Evolutionary conservation across 2,888 invertebrate genomes (phyloP).

Genomic region (Harmothoe impar): DNA sequence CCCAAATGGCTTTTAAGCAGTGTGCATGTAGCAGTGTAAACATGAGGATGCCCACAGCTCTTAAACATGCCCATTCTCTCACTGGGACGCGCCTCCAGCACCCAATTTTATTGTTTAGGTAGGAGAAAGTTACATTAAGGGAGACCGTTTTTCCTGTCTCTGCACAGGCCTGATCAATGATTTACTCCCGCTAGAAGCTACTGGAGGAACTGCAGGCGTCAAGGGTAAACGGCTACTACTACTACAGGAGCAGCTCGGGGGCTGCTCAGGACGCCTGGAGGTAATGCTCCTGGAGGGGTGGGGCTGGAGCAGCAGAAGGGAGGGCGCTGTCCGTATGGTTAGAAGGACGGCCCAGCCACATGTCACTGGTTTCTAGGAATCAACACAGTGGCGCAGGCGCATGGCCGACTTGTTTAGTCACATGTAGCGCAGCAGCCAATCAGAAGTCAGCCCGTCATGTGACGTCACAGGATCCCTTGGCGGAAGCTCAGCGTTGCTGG

Average conservation of each 20-base stretch:
- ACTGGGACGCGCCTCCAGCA: neutral
- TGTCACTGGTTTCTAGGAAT: constrained; percentile 33
- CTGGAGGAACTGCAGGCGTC: constrained; percentile 29
- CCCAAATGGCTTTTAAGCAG: neutral
- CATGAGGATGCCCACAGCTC: neutral
- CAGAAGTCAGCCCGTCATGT: neutral
- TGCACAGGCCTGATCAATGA: neutral
- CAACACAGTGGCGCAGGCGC: neutral
- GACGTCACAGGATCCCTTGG: constrained; percentile 20
- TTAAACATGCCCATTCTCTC: constrained; percentile 1
- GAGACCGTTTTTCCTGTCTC: neutral
- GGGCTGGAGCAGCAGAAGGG: neutral
- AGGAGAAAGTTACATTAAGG: constrained; percentile 21
- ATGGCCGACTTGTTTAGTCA: neutral
- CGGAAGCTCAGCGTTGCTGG: neutral
- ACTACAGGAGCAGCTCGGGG: neutral
- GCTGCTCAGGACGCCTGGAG: neutral
- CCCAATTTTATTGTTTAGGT: neutral
- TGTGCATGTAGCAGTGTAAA: neutral
- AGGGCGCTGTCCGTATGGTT: too few species aligned
- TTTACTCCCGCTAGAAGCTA: neutral
- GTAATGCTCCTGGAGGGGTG: neutral
- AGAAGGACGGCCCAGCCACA: neutral
- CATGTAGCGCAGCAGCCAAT: neutral
- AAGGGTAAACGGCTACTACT: constrained; percentile 1